A percentile compares a stretch with the other conserved stretches of the same genome.
Conservation (phyloP, 2,888 invertebrate species). For the Conomelus anceps region DNA sequence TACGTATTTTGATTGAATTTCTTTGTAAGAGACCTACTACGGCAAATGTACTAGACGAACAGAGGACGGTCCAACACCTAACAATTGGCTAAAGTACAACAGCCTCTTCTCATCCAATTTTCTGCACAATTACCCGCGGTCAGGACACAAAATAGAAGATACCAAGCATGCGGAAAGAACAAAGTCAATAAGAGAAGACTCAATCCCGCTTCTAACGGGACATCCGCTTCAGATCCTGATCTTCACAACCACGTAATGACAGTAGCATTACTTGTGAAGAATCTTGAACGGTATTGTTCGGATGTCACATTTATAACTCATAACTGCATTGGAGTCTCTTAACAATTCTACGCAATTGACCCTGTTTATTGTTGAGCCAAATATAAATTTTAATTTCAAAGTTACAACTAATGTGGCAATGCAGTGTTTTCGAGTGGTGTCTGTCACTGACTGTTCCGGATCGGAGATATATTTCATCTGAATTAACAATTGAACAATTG, state of each 20-base stretch:
- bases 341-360: no score
- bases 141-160: not conserved
- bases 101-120: not conserved
- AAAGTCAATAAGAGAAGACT: not conserved
- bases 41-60: not conserved
- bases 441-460: no score
- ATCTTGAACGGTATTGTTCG: not conserved
- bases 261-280: not conserved
- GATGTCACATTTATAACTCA: not conserved
- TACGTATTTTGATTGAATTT: no score
- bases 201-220: not conserved
- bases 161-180: not conserved
- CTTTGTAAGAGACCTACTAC: no score
- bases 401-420: no score
- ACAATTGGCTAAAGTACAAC: no score
- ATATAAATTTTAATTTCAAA: no score
- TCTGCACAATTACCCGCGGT: not conserved
- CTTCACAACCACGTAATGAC: not conserved
- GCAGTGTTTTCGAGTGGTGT: no score
- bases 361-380: no score
- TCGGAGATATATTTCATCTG: no score
- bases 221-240: not conserved
- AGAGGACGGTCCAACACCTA: not conserved
- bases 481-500: no score
- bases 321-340: no score